Base-by-base conservation (phyloP, 2,797 vertebrate genomes). In the Aselliscus stoliczkanus region DNA sequence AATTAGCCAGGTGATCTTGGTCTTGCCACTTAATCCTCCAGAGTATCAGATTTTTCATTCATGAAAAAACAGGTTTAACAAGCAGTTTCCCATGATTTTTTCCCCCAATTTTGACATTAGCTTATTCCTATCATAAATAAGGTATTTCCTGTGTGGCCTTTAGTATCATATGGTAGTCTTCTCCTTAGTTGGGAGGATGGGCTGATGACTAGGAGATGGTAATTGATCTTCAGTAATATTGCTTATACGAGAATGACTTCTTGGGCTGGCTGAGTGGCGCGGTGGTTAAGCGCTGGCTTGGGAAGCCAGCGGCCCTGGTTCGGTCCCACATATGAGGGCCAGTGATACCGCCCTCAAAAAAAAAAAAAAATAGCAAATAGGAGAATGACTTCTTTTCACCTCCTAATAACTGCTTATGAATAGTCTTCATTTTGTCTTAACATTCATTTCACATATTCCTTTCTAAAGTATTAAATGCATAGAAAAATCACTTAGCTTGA, bases 341-440 rank as follows among this genome's bases (percentile, higher is more conserved):
- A n/a, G n/a, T n/a, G n/a, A n/a, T n/a, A n/a, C n/a, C n/a, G n/a
- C n/a, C n/a, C n/a, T n/a, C n/a, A n/a, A n/a, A n/a, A n/a, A n/a
- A n/a, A n/a, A n/a, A n/a, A n/a, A n/a, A n/a, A n/a, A n/a, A n/a
- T n/a, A n/a, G n/a, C n/a, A n/a, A n/a, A n/a, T n/a, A n/a, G n/a
- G n/a, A 73, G 31, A 88, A 92, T 79, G 37, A 95, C 88, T 25
- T 72, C 31, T n/a, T 73, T 44, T 82, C 21, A 54, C 15, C 42
- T 96, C 54, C 65, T 91, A 73, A 82, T 23, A 76, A 81, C 18
- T 58, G 20, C 44, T 90, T 47, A 39, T 69, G 52, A 82, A 89
- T 58, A 95, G 54, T 44, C 44, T 93, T 84, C 70, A 84, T 90
- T 93, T 83, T 87, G 39, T 86, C n/a, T 96, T 94, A 58, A 50